phyloP scores from a whole-genome alignment of 2,888 invertebrate genomes.

The Julus scanicus region DNA sequence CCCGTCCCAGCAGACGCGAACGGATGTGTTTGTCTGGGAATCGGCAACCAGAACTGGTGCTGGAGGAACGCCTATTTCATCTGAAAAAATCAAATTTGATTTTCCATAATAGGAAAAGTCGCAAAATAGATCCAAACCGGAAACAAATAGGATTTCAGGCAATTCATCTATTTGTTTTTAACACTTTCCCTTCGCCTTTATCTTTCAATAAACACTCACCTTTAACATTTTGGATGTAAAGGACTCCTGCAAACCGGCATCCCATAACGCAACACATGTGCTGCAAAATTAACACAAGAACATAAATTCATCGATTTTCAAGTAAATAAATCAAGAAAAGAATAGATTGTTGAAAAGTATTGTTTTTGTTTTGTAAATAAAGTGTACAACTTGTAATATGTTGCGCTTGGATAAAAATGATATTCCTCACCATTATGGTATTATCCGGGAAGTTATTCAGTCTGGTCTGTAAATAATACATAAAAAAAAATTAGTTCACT shows the following conservation, averaged over 20 bases:
- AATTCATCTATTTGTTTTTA: too few species aligned
- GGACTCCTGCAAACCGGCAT: slow-evolving; percentile 81
- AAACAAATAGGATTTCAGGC: too few species aligned
- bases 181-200: too few species aligned
- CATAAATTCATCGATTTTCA: too few species aligned
- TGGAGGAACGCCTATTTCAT: slow-evolving; percentile 76
- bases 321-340: too few species aligned
- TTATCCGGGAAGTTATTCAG: not conserved
- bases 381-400: too few species aligned
- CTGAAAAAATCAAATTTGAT: slow-evolving; percentile 63
- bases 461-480: not conserved
- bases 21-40: slow-evolving; percentile 78
- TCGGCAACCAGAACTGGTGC: slow-evolving; percentile 83
- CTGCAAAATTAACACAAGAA: slow-evolving; percentile 62
- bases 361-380: too few species aligned
- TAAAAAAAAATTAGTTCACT: not conserved
- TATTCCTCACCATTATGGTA: not conserved
- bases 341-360: too few species aligned
- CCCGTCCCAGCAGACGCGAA: slow-evolving; percentile 82
- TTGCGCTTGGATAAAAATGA: too few species aligned
- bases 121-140: too few species aligned
- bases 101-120: too few species aligned
- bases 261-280: slow-evolving; percentile 83
- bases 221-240: slow-evolving; percentile 78
- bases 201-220: slow-evolving; percentile 67